Base-by-base conservation (phyloP, 2,888 invertebrate genomes). In the Rhabditoides inermis region DNA sequence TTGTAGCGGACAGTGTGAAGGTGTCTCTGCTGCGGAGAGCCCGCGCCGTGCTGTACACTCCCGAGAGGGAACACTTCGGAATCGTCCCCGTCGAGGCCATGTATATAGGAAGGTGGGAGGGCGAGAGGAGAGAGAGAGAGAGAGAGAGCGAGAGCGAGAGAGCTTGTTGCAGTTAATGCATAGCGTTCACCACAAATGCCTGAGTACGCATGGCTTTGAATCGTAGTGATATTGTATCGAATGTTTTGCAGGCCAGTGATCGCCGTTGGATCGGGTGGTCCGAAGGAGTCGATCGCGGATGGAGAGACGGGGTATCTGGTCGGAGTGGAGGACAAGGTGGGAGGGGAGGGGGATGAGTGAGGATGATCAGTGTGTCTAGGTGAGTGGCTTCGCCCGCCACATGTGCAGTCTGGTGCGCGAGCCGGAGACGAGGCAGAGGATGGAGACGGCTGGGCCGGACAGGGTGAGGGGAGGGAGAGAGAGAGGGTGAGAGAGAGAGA, bases 31-130 rank as follows among this genome's bases (percentile, higher is more conserved):
- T 98, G n/a, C 80, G 83, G 32, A 80, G 84, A 52, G 86, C 88
- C 65, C 83, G 84, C 50, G 86, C 88, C 60, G 79, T 99, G 22
- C 76, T 98, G 23, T 99, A 99, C 76, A 99, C 98, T 6, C 98
- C 98, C 1, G 84, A 86, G 2, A 88, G 88, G 77, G 98, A 99
- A 78, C 98, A 99, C 80, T 98, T 98, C 81, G 98, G 98, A 4
- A 99, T 99, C 70, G 98, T 98, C 7, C 98, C 99, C 0, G 81
- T 99, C 49, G 98, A 99, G 81, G 92, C 94, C 0, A 98, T 98
- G 98, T 88, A 88, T 76, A 85, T 86, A 76, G 82, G 84, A 3
- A 88, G 61, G 56, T n/a, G 12, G 44, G 4, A 25, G 22, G n/a
- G n/a, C n/a, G n/a, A n/a, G n/a, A n/a, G n/a, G n/a, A n/a, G n/a